Conservation (phyloP, 1,140 invertebrate genomes). For the Drosophila burlai region DNA sequence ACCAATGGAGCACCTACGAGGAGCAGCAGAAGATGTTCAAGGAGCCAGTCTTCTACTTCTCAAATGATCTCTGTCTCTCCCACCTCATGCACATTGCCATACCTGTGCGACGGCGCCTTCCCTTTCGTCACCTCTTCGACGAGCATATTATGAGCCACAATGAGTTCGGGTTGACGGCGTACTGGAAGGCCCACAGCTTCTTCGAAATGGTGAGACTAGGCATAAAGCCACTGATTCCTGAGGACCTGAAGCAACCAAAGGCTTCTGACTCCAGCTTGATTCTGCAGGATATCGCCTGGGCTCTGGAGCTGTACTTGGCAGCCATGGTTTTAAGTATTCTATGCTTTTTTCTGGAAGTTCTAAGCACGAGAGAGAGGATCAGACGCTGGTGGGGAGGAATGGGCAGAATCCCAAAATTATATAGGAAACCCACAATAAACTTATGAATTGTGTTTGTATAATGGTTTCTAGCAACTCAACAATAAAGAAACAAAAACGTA, state of each 20-base stretch:
- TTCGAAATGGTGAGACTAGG: constrained; percentile 44
- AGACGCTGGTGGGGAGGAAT: not conserved
- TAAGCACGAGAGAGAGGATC: not conserved
- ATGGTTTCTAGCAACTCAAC: not conserved
- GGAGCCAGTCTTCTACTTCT: constrained; percentile 45
- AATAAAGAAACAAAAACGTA: not conserved
- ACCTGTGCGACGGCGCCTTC: constrained; percentile 29
- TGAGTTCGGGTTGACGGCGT: constrained; percentile 48
- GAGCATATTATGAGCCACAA: constrained; percentile 41
- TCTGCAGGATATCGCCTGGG: constrained; percentile 34
- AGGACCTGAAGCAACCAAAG: constrained; percentile 27
- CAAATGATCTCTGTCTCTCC: constrained; percentile 49
- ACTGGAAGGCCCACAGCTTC: constrained; percentile 45
- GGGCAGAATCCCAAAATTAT: no score
- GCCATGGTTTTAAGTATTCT: constrained; percentile 1
- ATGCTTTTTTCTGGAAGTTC: constrained; percentile 38
- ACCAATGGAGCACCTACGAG: constrained; percentile 41
- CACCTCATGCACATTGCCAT: constrained; percentile 22
- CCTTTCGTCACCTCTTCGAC: constrained; percentile 55
- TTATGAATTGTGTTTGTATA: not conserved
- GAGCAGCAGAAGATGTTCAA: constrained; percentile 55
- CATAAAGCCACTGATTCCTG: not conserved
- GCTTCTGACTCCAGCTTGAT: not conserved
- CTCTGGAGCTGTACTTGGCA: constrained; percentile 25
- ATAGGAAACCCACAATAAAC: not conserved